Conservation (phyloP, 2,113 vertebrate genomes). For the Triplophysa tibetana region DNA sequence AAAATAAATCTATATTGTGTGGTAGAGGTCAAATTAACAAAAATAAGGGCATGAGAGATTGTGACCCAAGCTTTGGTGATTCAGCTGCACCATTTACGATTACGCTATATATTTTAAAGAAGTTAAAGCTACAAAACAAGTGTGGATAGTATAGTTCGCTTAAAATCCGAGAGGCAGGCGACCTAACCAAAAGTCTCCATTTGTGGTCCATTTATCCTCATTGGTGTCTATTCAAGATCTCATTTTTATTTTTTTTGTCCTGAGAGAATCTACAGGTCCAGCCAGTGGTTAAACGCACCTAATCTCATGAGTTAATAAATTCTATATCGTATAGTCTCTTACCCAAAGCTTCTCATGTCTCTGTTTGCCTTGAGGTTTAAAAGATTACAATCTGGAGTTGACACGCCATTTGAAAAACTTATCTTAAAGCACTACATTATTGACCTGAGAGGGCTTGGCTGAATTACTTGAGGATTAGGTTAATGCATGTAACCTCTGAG, state of each 20-base stretch:
- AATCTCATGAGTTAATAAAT: neutral
- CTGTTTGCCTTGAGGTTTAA: neutral
- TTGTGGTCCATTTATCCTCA: neutral
- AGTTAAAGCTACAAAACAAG: too few relatives aligned
- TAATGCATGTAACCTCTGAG: neutral
- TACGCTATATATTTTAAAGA: too few relatives aligned
- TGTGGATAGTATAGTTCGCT: too few relatives aligned
- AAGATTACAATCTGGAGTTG: slow-evolving; percentile 34
- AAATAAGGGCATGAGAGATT: too few relatives aligned
- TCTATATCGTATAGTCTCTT: neutral
- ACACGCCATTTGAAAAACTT: slow-evolving; percentile 29
- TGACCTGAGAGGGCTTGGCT: slow-evolving; percentile 5
- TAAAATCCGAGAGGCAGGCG: too few relatives aligned
- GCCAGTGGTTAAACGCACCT: neutral
- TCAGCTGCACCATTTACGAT: too few relatives aligned
- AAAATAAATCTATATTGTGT: too few relatives aligned
- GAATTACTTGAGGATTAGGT: slow-evolving; percentile 43
- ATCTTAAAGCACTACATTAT: neutral
- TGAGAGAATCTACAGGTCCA: neutral
- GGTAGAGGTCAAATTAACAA: too few relatives aligned
- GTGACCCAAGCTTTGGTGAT: too few relatives aligned
- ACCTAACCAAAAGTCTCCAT: neutral
- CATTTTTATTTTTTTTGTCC: too few relatives aligned
- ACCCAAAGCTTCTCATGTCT: slow-evolving; percentile 4
- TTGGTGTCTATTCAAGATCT: neutral